Base-by-base conservation (phyloP, 2,888 invertebrate species). In the Ethmia dodecea region DNA sequence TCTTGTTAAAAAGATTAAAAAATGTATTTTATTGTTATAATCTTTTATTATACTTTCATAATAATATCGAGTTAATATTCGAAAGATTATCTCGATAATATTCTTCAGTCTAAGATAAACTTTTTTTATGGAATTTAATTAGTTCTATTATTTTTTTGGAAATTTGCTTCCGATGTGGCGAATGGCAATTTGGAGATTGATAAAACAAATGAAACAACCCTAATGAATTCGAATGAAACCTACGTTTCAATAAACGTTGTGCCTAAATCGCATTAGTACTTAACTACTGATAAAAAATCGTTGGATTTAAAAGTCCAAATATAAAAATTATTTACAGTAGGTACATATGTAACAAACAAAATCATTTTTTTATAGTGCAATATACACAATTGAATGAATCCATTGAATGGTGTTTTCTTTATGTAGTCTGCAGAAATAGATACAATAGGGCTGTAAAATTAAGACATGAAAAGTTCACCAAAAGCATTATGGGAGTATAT, bases 391-490 rank as follows among this genome's bases (percentile, higher is more conserved):
- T 12, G 6, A 57, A 49, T 46, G 52, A n/a, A 65, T 64, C 70
- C 72, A 75, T 76, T 62, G 62, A 72, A 75, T 74, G 69, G 72
- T 68, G 57, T 68, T 62, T 57, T 61, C 51, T 61, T 60, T 54
- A 52, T n/a, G n/a, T 55, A 26, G 11, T 22, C 8, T 22, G n/a
- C 8, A n/a, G 55, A 57, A 59, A 55, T 64, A 62, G 49, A 49
- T 64, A 57, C 52, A 49, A 67, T 73, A 72, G 79, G 72, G 71
- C 68, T 81, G 77, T 79, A 76, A 75, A n/a, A 69, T 62, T 79
- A 77, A 78, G 69, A 43, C 68, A 60, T 55, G 60, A 61, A 57
- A 64, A 65, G 53, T 59, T 62, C 55, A 68, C 62, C 57, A 47
- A 66, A 64, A 63, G 62, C 68, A 63, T 65, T 55, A 49, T 54